Conservation (phyloP, 2,113 vertebrate genomes). For the Triplophysa rosa region DNA sequence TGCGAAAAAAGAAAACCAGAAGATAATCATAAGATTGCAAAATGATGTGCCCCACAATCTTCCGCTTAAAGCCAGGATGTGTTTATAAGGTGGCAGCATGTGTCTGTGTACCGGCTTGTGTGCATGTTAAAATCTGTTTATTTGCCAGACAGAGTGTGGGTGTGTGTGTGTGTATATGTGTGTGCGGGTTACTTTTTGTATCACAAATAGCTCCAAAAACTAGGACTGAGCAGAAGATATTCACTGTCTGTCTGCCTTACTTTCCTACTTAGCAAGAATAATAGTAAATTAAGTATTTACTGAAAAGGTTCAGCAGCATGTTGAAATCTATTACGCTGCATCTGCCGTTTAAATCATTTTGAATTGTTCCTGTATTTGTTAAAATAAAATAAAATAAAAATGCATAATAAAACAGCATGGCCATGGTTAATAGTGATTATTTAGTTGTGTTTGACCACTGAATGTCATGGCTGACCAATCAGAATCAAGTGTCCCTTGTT, state of each 20-base stretch:
- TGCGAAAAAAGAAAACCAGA: neutral
- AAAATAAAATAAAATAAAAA: too few relatives aligned
- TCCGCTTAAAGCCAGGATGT: neutral
- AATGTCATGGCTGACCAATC: too few relatives aligned
- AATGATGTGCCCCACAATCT: neutral
- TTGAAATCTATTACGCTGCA: too few relatives aligned
- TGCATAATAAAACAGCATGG: too few relatives aligned
- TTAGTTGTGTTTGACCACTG: too few relatives aligned
- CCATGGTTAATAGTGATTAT: too few relatives aligned
- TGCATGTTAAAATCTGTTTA: slow-evolving; percentile 17
- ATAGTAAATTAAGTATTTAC: too few relatives aligned
- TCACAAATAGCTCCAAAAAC: neutral
- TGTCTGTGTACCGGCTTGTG: slow-evolving; percentile 22
- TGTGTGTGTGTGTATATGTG: neutral
- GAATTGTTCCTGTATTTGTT: neutral
- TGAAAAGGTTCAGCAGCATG: too few relatives aligned
- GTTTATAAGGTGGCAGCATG: slow-evolving; percentile 7
- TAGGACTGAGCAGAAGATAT: neutral
- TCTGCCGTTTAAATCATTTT: neutral
- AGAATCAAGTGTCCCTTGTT: too few relatives aligned
- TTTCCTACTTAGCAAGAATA: too few relatives aligned
- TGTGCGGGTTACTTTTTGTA: neutral
- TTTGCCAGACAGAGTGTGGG: slow-evolving; percentile 21
- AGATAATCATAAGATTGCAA: neutral
- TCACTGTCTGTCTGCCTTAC: neutral